Percentiles rank a stretch among this genome's conserved stretches.
phyloP scores from a whole-genome alignment of 2,797 vertebrate species.

The Rhynchonycteris naso region DNA sequence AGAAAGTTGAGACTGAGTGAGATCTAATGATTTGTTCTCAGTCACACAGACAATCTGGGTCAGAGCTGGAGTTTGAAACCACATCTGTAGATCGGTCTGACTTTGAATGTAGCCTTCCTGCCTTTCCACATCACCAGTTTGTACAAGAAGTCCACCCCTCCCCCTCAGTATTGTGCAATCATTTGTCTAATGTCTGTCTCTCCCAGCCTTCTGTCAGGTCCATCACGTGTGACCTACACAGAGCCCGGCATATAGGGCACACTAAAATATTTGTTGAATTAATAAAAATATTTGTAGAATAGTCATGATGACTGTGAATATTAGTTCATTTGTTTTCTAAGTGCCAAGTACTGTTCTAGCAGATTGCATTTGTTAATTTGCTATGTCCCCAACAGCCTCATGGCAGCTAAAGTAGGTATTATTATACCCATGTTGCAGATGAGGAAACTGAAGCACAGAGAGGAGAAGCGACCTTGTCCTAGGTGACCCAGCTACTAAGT shows the following conservation, averaged over 20 bases:
- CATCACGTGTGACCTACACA: background rate
- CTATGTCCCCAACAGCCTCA: background rate
- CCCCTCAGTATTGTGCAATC: rapidly evolving
- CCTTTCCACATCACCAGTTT: background rate
- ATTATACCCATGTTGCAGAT: background rate
- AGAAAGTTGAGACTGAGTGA: background rate
- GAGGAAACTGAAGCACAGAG: background rate
- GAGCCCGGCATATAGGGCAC: background rate
- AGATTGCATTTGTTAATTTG: background rate
- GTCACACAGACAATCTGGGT: background rate
- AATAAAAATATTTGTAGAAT: background rate
- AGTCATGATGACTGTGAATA: background rate
- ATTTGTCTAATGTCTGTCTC: background rate
- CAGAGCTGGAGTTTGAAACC: background rate
- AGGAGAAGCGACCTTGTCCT: background rate
- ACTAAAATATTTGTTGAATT: background rate
- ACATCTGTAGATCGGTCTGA: background rate
- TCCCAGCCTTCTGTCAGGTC: background rate
- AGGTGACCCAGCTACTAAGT: background rate
- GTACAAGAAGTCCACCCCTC: background rate
- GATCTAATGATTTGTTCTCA: background rate
- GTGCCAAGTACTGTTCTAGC: background rate
- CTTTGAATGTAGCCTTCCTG: background rate
- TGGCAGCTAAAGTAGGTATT: background rate
- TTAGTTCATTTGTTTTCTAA: background rate